Percentiles rank a stretch among this genome's conserved stretches.
phyloP scores from a whole-genome alignment of 1,140 invertebrate species.

The Elymnias hypermnestra region DNA sequence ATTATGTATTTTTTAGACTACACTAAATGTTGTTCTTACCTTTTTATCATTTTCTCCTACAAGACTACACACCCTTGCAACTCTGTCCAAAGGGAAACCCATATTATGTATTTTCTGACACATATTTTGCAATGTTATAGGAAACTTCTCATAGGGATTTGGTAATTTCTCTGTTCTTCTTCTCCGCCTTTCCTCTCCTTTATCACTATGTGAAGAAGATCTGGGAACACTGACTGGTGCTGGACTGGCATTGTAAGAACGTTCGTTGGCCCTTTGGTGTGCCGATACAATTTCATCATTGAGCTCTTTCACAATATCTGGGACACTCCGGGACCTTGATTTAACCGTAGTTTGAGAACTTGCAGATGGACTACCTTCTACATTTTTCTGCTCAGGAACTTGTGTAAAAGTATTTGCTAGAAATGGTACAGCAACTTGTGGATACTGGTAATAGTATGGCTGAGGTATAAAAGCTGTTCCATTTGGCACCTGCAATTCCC shows the following conservation, averaged over 20 bases:
- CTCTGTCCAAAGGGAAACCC: constrained; percentile 90
- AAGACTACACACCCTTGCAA: constrained; percentile 83
- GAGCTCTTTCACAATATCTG: constrained; percentile 83
- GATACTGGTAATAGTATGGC: constrained; percentile 57
- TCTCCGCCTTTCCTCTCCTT: constrained; percentile 35
- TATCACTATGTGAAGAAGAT: constrained; percentile 35
- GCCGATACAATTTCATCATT: constrained; percentile 80
- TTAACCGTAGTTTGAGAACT: constrained; percentile 55
- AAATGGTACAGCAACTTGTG: constrained; percentile 49
- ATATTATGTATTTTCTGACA: constrained; percentile 86
- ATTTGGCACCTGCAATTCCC: constrained; percentile 38
- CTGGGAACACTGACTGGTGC: constrained; percentile 42
- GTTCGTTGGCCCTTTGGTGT: constrained; percentile 68
- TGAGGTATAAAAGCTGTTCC: constrained; percentile 49
- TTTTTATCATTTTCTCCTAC: constrained; percentile 90
- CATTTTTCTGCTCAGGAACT: constrained; percentile 38
- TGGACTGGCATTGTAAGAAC: constrained; percentile 60
- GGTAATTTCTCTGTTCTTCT: constrained; percentile 46
- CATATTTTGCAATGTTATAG: constrained; percentile 79
- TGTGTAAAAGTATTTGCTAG: constrained; percentile 29
- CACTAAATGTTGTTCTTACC: too few relatives aligned
- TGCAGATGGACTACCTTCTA: constrained; percentile 33
- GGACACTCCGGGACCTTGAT: constrained; percentile 80
- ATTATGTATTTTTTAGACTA: too few relatives aligned
- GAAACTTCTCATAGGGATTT: constrained; percentile 77